phyloP scores from a whole-genome alignment of 1,140 invertebrate genomes.

The Globodera rostochiensis region DNA sequence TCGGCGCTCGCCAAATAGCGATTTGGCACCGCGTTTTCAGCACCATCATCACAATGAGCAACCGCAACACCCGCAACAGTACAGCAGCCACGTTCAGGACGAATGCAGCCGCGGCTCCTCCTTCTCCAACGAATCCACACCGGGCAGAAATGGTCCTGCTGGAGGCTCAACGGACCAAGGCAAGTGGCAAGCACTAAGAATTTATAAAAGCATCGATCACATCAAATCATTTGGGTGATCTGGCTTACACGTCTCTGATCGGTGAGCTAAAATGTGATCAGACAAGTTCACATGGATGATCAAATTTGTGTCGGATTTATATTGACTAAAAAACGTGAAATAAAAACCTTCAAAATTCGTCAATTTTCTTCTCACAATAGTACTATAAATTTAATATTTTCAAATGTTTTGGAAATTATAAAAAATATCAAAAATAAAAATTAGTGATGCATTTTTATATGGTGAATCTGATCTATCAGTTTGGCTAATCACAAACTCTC shows the following conservation, averaged over 20 bases:
- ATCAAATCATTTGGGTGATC: too few relatives aligned
- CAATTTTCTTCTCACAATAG: too few relatives aligned
- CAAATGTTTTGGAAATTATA: too few relatives aligned
- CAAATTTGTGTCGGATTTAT: too few relatives aligned
- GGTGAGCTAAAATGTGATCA: too few relatives aligned
- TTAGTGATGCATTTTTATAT: too few relatives aligned
- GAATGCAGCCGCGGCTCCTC: constrained; percentile 16
- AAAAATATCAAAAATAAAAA: too few relatives aligned
- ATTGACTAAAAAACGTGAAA: too few relatives aligned
- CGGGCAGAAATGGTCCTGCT: constrained; percentile 18
- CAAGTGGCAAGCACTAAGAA: not conserved
- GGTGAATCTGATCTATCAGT: not conserved
- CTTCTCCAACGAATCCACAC: constrained; percentile 46
- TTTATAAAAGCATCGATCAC: too few relatives aligned
- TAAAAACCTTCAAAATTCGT: not conserved
- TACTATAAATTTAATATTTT: too few relatives aligned
- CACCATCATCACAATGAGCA: constrained; percentile 35
- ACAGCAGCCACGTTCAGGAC: not conserved
- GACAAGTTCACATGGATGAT: too few relatives aligned
- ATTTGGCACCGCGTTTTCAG: constrained; percentile 53
- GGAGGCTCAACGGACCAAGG: constrained; percentile 10
- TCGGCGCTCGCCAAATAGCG: constrained; percentile 46
- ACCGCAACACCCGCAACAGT: not conserved
- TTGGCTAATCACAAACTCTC: not conserved
- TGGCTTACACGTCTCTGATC: too few relatives aligned